These are phyloP conservation scores for Furcifer pardalis DNA, from an alignment of 2,797 vertebrate genomes.

Conservation along the genomic window DNA sequence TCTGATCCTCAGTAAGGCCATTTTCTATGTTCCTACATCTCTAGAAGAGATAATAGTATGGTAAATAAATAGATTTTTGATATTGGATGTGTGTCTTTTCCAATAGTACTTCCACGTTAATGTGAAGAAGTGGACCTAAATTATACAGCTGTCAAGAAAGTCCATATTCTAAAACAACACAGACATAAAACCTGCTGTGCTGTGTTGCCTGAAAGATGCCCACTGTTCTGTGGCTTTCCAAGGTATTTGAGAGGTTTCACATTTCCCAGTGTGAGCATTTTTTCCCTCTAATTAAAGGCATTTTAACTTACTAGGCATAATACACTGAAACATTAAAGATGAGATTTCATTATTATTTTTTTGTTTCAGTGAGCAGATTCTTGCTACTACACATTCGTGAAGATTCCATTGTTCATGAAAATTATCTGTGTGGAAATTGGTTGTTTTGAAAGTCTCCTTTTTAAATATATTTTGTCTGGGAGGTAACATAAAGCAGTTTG, in stretches of 20 bases:
- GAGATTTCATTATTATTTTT: not conserved
- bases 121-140: not conserved
- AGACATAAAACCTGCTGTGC: not conserved
- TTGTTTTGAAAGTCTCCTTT: conserved; percentile 18
- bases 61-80: not conserved
- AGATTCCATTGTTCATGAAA: conserved; percentile 16
- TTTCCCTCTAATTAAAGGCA: conserved; percentile 16
- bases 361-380: conserved; percentile 12
- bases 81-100: not conserved
- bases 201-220: conserved; percentile 5
- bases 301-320: conserved; percentile 10
- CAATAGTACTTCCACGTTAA: not conserved
- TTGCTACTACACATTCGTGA: conserved; percentile 24
- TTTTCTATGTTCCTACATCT: no score
- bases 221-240: not conserved
- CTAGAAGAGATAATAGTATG: not conserved
- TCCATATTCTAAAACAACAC: not conserved
- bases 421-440: conserved; percentile 17
- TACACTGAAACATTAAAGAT: conserved; percentile 7
- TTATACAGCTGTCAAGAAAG: conserved; percentile 15
- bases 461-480: conserved; percentile 32
- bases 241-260: not conserved
- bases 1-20: no score
- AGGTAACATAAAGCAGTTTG: not conserved
- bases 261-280: not conserved